These are phyloP conservation scores for Rostrhamus sociabilis DNA, from an alignment of 2,797 vertebrate species.

Conservation along the genomic window DNA sequence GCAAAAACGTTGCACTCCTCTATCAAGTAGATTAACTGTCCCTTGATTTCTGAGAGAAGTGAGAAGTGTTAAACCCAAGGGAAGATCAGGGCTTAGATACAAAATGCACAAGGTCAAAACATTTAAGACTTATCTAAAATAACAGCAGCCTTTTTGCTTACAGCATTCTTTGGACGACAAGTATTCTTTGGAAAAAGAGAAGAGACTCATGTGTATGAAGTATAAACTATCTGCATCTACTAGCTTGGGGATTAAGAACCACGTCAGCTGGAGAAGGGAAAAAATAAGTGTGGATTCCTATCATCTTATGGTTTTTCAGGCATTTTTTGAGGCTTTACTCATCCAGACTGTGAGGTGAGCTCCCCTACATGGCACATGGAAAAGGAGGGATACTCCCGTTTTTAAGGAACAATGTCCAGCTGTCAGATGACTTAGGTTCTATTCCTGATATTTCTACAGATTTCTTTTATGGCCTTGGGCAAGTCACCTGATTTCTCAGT, in stretches of 20 bases:
- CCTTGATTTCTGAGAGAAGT: neutral
- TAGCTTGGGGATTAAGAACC: neutral
- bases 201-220: accelerated
- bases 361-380: neutral
- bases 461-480: neutral
- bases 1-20: neutral
- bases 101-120: neutral
- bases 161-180: neutral
- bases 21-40: neutral
- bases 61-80: neutral
- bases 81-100: neutral
- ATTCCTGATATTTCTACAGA: neutral
- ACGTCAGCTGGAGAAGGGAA: neutral
- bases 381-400: neutral
- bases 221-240: neutral
- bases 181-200: neutral
- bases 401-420: neutral
- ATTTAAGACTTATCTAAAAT: neutral
- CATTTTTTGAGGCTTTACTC: neutral
- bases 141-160: neutral
- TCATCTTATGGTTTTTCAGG: neutral
- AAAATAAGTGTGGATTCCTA: neutral
- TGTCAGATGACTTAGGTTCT: neutral
- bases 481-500: neutral
- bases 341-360: neutral